Conservation (phyloP, 35 echinoderm and acorn worm species). For the Acanthaster planci region DNA sequence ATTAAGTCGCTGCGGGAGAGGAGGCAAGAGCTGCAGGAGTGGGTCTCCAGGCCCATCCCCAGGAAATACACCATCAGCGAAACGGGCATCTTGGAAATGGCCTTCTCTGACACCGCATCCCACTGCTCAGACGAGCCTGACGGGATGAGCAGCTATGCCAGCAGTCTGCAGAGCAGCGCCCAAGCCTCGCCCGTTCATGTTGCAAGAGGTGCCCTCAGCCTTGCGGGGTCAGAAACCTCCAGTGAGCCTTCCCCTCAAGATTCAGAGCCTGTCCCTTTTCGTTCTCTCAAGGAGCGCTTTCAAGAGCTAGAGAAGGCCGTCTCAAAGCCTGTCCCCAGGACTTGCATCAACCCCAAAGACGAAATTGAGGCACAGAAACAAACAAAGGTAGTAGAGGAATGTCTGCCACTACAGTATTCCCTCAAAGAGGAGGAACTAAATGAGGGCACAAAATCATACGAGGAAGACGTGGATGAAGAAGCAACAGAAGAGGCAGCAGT, state of each 20-base stretch:
- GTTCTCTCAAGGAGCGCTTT: constrained; percentile 69
- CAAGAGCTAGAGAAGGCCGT: constrained; percentile 81
- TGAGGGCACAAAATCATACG: background rate
- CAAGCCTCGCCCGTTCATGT: constrained; percentile 46
- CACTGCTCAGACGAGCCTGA: constrained; percentile 45
- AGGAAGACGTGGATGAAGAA: background rate
- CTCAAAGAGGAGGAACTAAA: background rate
- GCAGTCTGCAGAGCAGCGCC: constrained; percentile 72
- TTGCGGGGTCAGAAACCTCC: constrained; percentile 15
- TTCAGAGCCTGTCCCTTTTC: constrained; percentile 59
- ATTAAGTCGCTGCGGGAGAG: constrained; percentile 72
- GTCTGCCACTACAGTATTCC: background rate
- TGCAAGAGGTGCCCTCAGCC: constrained; percentile 18
- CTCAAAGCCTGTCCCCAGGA: constrained; percentile 78
- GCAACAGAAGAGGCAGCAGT: background rate
- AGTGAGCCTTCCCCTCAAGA: constrained; percentile 9
- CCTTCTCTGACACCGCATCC: constrained; percentile 34
- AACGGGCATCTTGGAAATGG: constrained; percentile 40
- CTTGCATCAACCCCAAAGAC: constrained; percentile 47
- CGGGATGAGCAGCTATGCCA: constrained; percentile 59
- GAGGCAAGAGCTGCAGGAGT: constrained; percentile 73
- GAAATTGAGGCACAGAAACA: constrained; percentile 51
- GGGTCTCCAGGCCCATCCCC: constrained; percentile 48
- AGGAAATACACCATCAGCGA: constrained; percentile 31
- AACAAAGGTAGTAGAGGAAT: background rate